Base-by-base conservation (phyloP, 2,113 vertebrate species). In the Callocephalon fimbriatum region DNA sequence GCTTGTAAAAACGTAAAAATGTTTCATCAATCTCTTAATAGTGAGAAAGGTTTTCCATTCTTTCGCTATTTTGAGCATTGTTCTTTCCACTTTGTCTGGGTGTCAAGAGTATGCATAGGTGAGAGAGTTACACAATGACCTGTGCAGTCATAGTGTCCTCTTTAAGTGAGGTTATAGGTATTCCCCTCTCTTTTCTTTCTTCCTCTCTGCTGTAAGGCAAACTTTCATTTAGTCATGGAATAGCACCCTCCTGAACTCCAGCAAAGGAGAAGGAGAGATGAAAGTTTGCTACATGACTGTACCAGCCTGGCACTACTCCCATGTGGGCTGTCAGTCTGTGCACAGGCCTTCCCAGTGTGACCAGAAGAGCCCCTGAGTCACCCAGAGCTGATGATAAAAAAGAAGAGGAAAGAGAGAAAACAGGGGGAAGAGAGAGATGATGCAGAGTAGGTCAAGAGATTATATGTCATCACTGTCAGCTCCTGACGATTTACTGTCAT, bases 1-100 rank as follows among this genome's bases (percentile, higher is more conserved):
- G 13, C 59, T 86, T 90, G 31, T 54, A 93, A 86, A 90, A 95
- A 58, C 14, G 42, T 83, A 93, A 86, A 90, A 95, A 61, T 15
- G 51, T 86, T 94, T 91, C 16, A 73, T 19, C 82, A 63, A 75
- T 90, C 92, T 79, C 61, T 87, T 40, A 84, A 38, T 76, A 53
- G 8, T 44, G 17, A 26, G 25, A 53, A 86, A 72, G 22, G 16
- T 17, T 45, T 95, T 72, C 15, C 67, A 35, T 10, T 85, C 12
- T 89, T 90, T 84, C 45, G 15, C 8, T 8, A 50, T 53, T 77
- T 54, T 58, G 40, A 54, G 4, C 17, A 70, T 53, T 44, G 59
- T 62, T 86, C 73, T 77, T 31, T 58, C 7, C 48, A 27, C 23
- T 80, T 65, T 81, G 32, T 35, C 23, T 59, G 31, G 4, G 7